Evolutionary conservation across 2,888 invertebrate species (phyloP), one percentile per base, ranked within the genome.

Genomic region (Augiades crinisus): DNA sequence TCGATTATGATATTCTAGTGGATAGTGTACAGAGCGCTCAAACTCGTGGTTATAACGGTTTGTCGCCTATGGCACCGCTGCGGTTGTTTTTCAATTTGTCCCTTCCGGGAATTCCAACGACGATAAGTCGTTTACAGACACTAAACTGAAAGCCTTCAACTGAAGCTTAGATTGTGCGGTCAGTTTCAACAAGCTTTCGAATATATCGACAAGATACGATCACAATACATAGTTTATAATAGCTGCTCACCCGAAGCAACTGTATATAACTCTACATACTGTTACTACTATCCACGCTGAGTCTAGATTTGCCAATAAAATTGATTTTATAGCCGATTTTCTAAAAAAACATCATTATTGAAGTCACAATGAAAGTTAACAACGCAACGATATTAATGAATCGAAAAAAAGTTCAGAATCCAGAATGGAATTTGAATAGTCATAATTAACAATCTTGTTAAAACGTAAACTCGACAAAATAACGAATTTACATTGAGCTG

Each of bases 31-130:
- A 47, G 24, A 14, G n/a, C 7, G 1, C 47, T 16, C 33, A n/a
- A 22, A 21, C 59, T 60, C 62, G 58, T 61, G 60, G 67, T 62
- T 62, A 63, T 62, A 58, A 55, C 58, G 63, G 62, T 60, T 38
- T 22, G 22, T 31, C 31, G 40, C 61, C 44, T 14, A 45, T 8
- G 21, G 21, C 30, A n/a, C n/a, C 10, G 38, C 43, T 55, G 51
- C 49, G 54, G 50, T 53, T 50, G 53, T 56, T 58, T 58, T 58
- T 58, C 56, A 58, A 56, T 58, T 58, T 56, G 54, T 55, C 56
- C 44, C 21, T 46, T 19, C 40, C 41, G 40, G 16, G 19, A 19
- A 37, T 37, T 31, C 30, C 5, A 30, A 43, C 30, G 22, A 12
- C 38, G 12, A 17, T 10, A 30, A 19, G 19, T 31, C 43, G 41